Evolutionary conservation across 2,888 invertebrate genomes (phyloP).

Genomic region (Pecten maximus): DNA sequence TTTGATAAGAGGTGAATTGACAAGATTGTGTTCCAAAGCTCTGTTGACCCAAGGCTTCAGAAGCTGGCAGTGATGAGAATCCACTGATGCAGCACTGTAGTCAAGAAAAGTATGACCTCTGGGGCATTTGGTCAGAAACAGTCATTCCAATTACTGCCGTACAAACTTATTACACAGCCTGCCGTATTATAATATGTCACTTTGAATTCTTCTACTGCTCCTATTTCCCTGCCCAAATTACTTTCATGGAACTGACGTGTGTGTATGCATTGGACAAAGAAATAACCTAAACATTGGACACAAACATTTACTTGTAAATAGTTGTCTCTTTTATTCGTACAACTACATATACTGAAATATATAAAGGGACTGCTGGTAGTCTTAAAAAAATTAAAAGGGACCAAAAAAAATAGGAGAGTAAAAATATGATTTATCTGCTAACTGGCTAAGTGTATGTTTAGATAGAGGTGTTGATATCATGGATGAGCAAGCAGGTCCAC

Average conservation of each 20-base stretch:
- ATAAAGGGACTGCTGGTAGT: neutral
- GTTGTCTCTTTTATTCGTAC: neutral
- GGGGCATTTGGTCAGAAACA: conserved; percentile 37
- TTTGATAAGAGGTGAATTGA: conserved; percentile 36
- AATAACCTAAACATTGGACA: neutral
- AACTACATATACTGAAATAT: neutral
- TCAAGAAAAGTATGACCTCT: conserved; percentile 36
- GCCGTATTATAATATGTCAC: conserved; percentile 21
- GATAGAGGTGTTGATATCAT: conserved; percentile 20
- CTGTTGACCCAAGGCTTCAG: conserved; percentile 31
- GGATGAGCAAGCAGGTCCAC: conserved; percentile 25
- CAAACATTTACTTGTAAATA: neutral
- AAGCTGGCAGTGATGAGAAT: conserved; percentile 13
- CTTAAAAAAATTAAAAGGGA: neutral
- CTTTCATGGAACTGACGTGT: neutral
- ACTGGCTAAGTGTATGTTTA: conserved; percentile 13
- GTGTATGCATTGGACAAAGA: neutral
- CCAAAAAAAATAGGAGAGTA: neutral
- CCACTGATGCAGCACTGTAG: conserved; percentile 28
- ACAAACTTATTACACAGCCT: conserved; percentile 28
- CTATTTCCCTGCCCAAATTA: neutral
- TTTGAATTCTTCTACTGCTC: conserved; percentile 24
- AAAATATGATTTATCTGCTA: neutral
- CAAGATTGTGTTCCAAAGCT: conserved; percentile 9
- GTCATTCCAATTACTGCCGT: conserved; percentile 38